Base-by-base conservation (phyloP, 2,113 vertebrate species). In the Psammodynastes pulverulentus region DNA sequence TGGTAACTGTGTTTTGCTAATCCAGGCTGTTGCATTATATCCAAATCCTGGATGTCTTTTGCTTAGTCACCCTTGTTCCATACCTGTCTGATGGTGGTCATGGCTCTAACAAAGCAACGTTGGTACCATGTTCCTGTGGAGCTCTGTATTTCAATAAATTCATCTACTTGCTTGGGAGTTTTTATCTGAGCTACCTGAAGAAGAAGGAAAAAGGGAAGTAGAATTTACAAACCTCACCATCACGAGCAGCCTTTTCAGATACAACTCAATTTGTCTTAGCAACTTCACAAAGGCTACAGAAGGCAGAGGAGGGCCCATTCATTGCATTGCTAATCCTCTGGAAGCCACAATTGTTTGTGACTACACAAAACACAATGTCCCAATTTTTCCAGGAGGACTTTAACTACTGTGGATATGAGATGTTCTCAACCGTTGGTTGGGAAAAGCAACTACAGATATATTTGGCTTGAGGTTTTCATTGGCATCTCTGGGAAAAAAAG, bases 121-220 rank as follows among this genome's bases (percentile, higher is more conserved):
- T 99, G 99, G 87, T 99, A 98, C 95, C 98, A 97, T 2, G 98
- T 99, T 88, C 98, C 99, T 15, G 99, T 99, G 9, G 98, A 98
- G 89, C 97, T 98, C 96, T 99, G 99, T 87, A 99, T 99, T 98
- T 99, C 99, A 87, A 99, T 98, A 87, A 99, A 99, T 94, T 99
- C 98, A 79, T 99, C 99, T 87, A 98, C 97, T 91, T 99, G 98
- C 94, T 99, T 99, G 8, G 98, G 98, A 53, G 98, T 98, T 95
- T 99, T 99, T 94, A 99, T 99, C 86, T 99, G 98, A 88, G 98
- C 98, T 91, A 99, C 99, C 99, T 99, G 94, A 46, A 84, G 53
- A 58, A 92, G 17, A n/a, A 26, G 39, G n/a, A 88, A 89, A 8
- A 79, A 15, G 12, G 23, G 21, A 8, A 51, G 19, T 52, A 54